Evolutionary conservation across 2,113 vertebrate species (phyloP), one percentile per base, ranked within the genome.

Genomic region (Aspiorhynchus laticeps): DNA sequence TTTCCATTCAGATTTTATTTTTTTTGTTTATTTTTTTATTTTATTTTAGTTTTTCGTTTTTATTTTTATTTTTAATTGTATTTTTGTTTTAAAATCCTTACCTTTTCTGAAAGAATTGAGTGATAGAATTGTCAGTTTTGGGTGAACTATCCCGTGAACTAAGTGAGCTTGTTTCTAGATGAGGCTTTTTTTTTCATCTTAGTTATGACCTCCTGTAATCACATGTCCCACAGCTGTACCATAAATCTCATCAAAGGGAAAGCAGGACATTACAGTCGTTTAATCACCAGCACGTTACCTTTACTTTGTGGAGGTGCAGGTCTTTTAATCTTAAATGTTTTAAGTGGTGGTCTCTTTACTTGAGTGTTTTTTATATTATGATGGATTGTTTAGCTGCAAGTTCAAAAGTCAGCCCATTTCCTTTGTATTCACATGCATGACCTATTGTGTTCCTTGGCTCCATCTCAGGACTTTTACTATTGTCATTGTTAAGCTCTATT

Each of bases 401-500:
- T 67, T 82, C 56, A 78, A 41, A 74, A 56, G 46, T 86, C 85
- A 79, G 63, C 88, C 81, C 26, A 63, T 77, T 88, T 63, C 78
- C 79, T 79, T 88, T 71, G n/a, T 86, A 36, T 74, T 77, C 19
- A 1, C 61, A 51, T 26, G 46, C 41, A 14, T 38, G 19, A 48
- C 2, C 75, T 56, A n/a, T 84, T 77, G 73, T 80, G 67, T 78
- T 87, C 71, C 83, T 85, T 85, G 85, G 78, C 86, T 78, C 41
- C 24, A 43, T 71, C 78, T 76, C 80, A 79, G 61, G 61, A 59
- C n/a, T 83, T 80, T 86, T 56, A 41, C 24, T 43, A 24, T 73
- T 87, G 77, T 63, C 51, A 43, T 36, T 10, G 73, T 88, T 85
- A 81, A 41, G 85, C 78, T 90, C 80, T 83, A 79, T 90, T 89